These are phyloP conservation scores for Sisor rabdophorus DNA, from an alignment of 2,113 vertebrate species.

Conservation along the genomic window DNA sequence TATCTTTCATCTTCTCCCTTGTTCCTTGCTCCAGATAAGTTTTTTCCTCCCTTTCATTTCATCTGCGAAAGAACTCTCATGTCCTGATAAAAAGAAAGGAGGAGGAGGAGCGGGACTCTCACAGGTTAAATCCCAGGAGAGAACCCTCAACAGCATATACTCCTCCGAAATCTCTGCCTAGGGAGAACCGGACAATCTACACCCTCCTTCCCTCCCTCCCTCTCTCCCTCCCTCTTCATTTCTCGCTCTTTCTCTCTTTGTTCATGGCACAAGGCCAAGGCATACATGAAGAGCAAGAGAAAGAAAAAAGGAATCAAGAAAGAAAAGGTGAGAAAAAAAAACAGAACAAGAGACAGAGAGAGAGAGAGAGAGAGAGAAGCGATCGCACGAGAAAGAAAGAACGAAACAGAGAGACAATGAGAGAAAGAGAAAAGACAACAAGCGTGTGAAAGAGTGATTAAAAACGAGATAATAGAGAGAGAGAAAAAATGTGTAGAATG, in stretches of 20 bases:
- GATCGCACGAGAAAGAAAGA: not conserved
- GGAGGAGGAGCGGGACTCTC: constrained; percentile 32
- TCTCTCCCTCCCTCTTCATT: not conserved
- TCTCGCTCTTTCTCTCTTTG: not conserved
- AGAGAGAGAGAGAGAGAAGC: too few species aligned
- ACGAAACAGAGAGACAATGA: not conserved
- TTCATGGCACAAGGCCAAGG: constrained; percentile 27
- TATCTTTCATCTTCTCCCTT: constrained; percentile 64
- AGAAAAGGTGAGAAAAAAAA: too few species aligned
- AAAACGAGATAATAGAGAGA: too few species aligned
- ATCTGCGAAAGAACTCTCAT: constrained; percentile 49
- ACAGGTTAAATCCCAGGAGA: constrained; percentile 44
- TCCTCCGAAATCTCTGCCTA: constrained; percentile 18
- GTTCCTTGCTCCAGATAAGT: constrained; percentile 39
- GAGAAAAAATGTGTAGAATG: not conserved
- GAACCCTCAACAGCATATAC: constrained; percentile 54
- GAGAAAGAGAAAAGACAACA: not conserved
- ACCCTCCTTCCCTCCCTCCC: too few species aligned
- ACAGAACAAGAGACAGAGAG: not conserved
- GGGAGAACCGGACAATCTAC: not conserved
- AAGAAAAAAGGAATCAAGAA: not conserved
- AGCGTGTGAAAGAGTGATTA: not conserved
- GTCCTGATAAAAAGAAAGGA: constrained; percentile 52
- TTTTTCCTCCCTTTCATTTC: constrained; percentile 55
- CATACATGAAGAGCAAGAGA: not conserved